Evolutionary conservation across 2,888 invertebrate genomes (phyloP).

Genomic region (Tipula unca): DNA sequence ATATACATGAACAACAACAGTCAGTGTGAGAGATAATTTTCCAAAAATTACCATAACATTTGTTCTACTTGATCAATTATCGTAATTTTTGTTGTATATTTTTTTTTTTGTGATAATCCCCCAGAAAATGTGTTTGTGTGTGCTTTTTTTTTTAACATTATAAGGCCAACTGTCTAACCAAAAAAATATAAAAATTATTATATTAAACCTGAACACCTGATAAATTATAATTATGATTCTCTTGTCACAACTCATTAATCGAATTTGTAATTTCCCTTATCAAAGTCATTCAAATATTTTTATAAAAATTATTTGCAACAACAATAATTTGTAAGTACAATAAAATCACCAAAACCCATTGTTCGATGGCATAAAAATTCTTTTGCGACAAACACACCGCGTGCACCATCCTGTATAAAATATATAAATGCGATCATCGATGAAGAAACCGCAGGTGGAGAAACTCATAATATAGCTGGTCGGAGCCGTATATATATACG

Average conservation of each 20-base stretch:
- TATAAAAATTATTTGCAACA: background rate
- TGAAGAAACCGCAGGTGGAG: background rate
- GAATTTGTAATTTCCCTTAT: slow-evolving; percentile 14
- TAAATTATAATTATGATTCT: slow-evolving; percentile 8
- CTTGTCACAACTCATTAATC: slow-evolving; percentile 14
- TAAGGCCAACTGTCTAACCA: background rate
- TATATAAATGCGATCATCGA: background rate
- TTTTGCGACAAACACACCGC: background rate
- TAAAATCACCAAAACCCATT: background rate
- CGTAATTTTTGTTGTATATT: background rate
- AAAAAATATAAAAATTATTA: background rate
- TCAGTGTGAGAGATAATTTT: background rate
- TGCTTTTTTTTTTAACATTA: background rate
- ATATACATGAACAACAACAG: background rate
- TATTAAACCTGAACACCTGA: background rate
- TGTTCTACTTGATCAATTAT: slow-evolving; percentile 14
- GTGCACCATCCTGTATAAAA: too few relatives aligned
- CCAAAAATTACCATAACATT: slow-evolving; percentile 3
- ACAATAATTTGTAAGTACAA: background rate
- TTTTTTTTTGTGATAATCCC: slow-evolving; percentile 2
- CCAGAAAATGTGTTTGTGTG: background rate
- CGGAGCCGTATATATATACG: too few relatives aligned
- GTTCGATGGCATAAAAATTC: background rate
- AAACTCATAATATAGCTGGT: background rate
- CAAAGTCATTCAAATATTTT: slow-evolving; percentile 2